Conservation (phyloP, 2,797 vertebrate species). For the Masticophis lateralis region DNA sequence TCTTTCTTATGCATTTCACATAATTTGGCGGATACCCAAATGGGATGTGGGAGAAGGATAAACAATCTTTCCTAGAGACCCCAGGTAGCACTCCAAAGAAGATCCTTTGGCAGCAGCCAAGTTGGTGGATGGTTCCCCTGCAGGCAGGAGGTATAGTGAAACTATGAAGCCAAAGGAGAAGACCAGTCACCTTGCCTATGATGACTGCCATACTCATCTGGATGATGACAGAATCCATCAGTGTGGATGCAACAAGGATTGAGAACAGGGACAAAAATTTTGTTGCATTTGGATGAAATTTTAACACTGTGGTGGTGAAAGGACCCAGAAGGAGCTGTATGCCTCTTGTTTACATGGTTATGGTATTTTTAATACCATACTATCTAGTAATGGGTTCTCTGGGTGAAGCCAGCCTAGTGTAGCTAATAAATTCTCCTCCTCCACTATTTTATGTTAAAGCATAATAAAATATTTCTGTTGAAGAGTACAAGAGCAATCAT, state of each 20-base stretch:
- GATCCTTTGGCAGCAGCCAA: neutral
- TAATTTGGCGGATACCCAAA: neutral
- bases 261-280: neutral
- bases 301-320: neutral
- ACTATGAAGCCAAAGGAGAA: neutral
- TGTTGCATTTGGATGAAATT: neutral
- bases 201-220: neutral
- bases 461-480: neutral
- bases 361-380: neutral
- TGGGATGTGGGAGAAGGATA: neutral
- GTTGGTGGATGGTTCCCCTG: neutral
- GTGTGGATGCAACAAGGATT: neutral
- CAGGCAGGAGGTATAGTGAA: neutral
- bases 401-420: neutral
- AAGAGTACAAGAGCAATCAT: neutral
- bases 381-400: neutral
- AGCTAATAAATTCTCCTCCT: neutral
- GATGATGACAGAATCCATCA: neutral
- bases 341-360: neutral
- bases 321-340: neutral
- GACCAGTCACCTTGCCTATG: neutral
- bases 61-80: neutral
- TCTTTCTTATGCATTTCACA: neutral
- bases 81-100: neutral
- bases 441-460: neutral